A percentile compares a stretch with the other conserved stretches of the same genome.
These are phyloP conservation scores for Prochilodus magdalenae DNA, from an alignment of 2,113 vertebrate species.

Conservation along the genomic window DNA sequence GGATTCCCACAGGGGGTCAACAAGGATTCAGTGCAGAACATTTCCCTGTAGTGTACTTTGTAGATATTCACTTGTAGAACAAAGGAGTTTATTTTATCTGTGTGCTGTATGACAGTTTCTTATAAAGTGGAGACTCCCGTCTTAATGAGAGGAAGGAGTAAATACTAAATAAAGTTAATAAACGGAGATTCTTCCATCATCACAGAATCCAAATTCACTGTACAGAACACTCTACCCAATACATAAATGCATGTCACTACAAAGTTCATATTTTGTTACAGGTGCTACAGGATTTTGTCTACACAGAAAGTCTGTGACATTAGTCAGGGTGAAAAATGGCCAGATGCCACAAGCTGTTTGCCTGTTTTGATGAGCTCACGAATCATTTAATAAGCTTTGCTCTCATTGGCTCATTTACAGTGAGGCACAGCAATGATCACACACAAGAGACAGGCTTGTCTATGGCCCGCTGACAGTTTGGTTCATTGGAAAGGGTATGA, in stretches of 20 bases:
- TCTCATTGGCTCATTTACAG: too few relatives aligned
- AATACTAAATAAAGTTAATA: not conserved
- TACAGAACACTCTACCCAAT: not conserved
- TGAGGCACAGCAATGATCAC: too few relatives aligned
- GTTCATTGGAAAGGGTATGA: too few relatives aligned
- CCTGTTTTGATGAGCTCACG: too few relatives aligned
- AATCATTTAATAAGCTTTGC: too few relatives aligned
- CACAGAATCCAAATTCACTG: not conserved
- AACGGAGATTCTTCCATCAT: not conserved
- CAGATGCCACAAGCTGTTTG: too few relatives aligned
- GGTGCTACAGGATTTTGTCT: too few relatives aligned
- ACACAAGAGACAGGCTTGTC: too few relatives aligned
- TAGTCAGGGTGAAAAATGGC: too few relatives aligned
- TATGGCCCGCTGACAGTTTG: too few relatives aligned
- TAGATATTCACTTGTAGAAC: slow-evolving; percentile 14
- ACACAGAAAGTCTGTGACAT: too few relatives aligned
- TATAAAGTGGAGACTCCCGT: not conserved
- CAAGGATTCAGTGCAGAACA: not conserved
- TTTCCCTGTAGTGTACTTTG: not conserved
- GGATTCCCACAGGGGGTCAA: slow-evolving; percentile 6
- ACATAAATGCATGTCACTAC: not conserved
- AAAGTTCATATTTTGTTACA: not conserved
- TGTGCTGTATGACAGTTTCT: not conserved
- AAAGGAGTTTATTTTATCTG: not conserved
- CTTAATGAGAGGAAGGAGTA: not conserved